phyloP scores from a whole-genome alignment of 1,140 invertebrate genomes.

The Eueides isabella region DNA sequence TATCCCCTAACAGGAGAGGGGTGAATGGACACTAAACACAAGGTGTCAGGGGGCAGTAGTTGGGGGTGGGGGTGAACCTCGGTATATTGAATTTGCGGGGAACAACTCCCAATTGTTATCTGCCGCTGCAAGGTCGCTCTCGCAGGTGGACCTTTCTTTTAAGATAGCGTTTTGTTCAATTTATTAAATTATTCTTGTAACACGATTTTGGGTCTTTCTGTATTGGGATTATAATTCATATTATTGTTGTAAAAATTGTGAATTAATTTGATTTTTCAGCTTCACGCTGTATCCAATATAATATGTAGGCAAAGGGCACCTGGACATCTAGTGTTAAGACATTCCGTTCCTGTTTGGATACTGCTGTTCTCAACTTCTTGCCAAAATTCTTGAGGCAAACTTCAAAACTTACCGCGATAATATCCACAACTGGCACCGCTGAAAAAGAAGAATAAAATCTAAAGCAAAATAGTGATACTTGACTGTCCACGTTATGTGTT shows the following conservation, averaged over 20 bases:
- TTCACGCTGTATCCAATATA: too few relatives aligned
- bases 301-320: too few relatives aligned
- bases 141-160: slow-evolving; percentile 75
- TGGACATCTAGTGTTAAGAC: too few relatives aligned
- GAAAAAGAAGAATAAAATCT: too few relatives aligned
- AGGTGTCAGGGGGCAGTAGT: slow-evolving; percentile 48
- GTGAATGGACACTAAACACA: slow-evolving; percentile 65
- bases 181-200: not conserved
- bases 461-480: too few relatives aligned
- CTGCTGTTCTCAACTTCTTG: too few relatives aligned
- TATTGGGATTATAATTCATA: not conserved
- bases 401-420: too few relatives aligned
- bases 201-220: not conserved
- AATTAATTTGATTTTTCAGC: too few relatives aligned
- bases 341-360: too few relatives aligned
- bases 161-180: slow-evolving; percentile 50
- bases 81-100: slow-evolving; percentile 78
- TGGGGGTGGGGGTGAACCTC: slow-evolving; percentile 49
- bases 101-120: slow-evolving; percentile 77
- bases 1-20: slow-evolving; percentile 68
- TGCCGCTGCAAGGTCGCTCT: slow-evolving; percentile 71
- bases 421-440: too few relatives aligned
- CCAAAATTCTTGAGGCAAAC: too few relatives aligned
- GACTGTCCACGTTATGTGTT: too few relatives aligned
- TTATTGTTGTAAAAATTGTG: not conserved